These are phyloP conservation scores for Hedya salicella DNA, from an alignment of 2,888 invertebrate species.

Conservation along the genomic window DNA sequence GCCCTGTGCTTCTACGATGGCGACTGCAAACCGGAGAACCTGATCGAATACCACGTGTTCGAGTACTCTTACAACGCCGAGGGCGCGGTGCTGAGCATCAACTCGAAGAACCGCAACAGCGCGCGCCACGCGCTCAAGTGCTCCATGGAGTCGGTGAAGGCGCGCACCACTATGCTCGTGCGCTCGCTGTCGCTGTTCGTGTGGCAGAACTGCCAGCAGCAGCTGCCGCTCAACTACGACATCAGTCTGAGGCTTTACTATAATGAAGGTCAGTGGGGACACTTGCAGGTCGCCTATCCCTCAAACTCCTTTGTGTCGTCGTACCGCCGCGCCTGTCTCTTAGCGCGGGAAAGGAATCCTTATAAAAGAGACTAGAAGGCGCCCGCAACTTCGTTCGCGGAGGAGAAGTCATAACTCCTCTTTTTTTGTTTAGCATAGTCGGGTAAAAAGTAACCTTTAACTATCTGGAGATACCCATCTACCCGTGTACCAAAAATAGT, in stretches of 20 bases:
- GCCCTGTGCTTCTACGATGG: slow-evolving; percentile 74
- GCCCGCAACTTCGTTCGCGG: no score
- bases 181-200: slow-evolving; percentile 58
- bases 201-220: slow-evolving; percentile 53
- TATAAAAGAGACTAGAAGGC: no score
- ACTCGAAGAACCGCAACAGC: slow-evolving; percentile 54
- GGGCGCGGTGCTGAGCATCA: slow-evolving; percentile 62
- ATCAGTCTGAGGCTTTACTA: slow-evolving; percentile 72
- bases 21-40: slow-evolving; percentile 62
- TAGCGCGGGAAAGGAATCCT: no score
- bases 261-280: slow-evolving; percentile 63
- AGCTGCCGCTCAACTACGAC: slow-evolving; percentile 57
- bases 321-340: no score
- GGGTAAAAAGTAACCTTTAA: no score
- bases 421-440: no score
- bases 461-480: no score
- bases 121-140: slow-evolving; percentile 49
- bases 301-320: no score
- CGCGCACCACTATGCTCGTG: slow-evolving; percentile 60
- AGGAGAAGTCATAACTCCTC: no score
- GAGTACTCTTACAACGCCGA: slow-evolving; percentile 64
- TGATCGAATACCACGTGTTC: slow-evolving; percentile 71
- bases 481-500: no score
- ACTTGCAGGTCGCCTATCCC: no score
- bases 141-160: slow-evolving; percentile 61